phyloP scores from a whole-genome alignment of 1,140 invertebrate species.

The Daktulosphaira vitifoliae region DNA sequence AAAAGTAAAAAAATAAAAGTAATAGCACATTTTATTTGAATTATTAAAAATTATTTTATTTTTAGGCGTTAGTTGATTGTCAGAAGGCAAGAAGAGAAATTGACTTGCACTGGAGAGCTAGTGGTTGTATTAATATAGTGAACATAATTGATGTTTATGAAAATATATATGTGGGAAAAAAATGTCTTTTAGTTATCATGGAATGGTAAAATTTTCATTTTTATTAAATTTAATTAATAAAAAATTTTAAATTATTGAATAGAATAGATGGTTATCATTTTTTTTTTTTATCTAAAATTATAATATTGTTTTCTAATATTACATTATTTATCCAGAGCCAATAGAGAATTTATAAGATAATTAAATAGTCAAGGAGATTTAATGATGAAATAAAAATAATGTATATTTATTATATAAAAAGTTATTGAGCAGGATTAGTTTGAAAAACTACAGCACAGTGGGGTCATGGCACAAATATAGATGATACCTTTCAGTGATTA shows the following conservation, averaged over 20 bases:
- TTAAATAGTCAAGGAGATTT: no score
- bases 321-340: no score
- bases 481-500: no score
- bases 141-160: slow-evolving; percentile 92
- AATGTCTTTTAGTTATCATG: slow-evolving; percentile 93
- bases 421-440: no score
- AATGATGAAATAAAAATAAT: no score
- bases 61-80: slow-evolving; percentile 79
- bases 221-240: no score
- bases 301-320: not conserved
- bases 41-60: no score
- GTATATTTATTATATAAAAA: no score
- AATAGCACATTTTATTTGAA: no score
- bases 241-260: not conserved
- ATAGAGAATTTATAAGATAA: no score
- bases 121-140: slow-evolving; percentile 85
- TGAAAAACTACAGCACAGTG: no score
- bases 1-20: slow-evolving; percentile 60
- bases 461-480: no score
- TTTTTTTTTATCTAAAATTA: not conserved
- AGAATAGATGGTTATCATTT: not conserved
- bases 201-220: slow-evolving; percentile 90
- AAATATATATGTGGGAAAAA: slow-evolving; percentile 80
- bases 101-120: slow-evolving; percentile 88
- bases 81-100: slow-evolving; percentile 88